A percentile compares a stretch with the other conserved stretches of the same genome.
phyloP scores from a whole-genome alignment of 2,888 invertebrate genomes.

The Lithophane ornitopus region DNA sequence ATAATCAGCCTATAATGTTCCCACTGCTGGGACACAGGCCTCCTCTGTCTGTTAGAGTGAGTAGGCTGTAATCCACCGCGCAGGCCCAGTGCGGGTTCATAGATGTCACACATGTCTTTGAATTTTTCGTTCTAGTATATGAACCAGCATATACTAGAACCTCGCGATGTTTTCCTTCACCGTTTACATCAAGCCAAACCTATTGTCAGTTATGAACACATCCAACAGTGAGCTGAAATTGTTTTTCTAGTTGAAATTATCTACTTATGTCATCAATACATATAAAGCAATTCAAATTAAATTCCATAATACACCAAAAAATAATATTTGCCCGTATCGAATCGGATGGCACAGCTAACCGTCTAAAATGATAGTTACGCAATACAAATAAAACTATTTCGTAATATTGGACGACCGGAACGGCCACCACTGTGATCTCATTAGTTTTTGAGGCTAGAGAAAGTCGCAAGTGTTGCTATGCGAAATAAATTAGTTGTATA shows the following conservation, averaged over 20 bases:
- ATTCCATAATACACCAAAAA: conserved; percentile 2
- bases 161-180: too few relatives aligned
- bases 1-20: too few relatives aligned
- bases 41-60: too few relatives aligned
- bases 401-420: conserved; percentile 48
- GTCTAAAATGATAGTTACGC: conserved; percentile 34
- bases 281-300: background rate
- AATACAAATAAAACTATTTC: conserved; percentile 56
- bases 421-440: conserved; percentile 48
- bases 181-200: too few relatives aligned
- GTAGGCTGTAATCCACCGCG: too few relatives aligned
- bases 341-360: conserved; percentile 14
- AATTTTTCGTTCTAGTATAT: too few relatives aligned
- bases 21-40: too few relatives aligned
- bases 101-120: too few relatives aligned
- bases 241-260: background rate
- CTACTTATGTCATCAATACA: background rate
- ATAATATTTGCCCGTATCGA: conserved; percentile 21
- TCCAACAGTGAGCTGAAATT: too few relatives aligned
- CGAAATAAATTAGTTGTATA: conserved; percentile 32
- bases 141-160: too few relatives aligned
- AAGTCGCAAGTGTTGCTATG: conserved; percentile 40
- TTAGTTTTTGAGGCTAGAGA: conserved; percentile 55
- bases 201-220: background rate
- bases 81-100: too few relatives aligned